Evolutionary conservation across 2,113 vertebrate genomes (phyloP).

Genomic region (Scytalopus superciliaris): DNA sequence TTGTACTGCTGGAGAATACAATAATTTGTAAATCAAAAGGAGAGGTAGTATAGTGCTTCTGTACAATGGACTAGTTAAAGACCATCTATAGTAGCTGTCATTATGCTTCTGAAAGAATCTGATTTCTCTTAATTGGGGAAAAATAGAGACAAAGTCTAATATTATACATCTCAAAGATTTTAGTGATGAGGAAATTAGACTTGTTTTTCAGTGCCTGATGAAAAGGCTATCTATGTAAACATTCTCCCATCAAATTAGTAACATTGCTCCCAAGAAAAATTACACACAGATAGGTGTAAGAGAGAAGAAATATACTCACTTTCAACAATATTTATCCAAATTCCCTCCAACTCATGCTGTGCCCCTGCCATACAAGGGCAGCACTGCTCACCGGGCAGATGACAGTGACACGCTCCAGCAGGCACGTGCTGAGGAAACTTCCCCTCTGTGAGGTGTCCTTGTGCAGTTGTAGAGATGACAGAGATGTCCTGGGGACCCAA

Average conservation of each 20-base stretch:
- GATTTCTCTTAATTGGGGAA: not conserved
- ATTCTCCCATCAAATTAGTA: not conserved
- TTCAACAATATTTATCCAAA: not conserved
- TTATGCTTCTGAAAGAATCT: not conserved
- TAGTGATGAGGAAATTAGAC: not conserved
- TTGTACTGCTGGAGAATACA: not conserved
- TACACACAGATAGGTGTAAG: fast-evolving
- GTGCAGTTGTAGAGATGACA: not conserved
- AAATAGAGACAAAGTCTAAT: not conserved
- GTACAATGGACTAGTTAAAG: not conserved
- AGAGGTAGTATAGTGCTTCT: not conserved
- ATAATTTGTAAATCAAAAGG: not conserved
- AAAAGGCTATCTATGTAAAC: not conserved
- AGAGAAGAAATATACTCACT: not conserved
- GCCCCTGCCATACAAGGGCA: not conserved
- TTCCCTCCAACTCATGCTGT: not conserved
- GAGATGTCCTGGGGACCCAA: not conserved
- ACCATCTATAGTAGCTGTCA: not conserved
- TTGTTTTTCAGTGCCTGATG: not conserved
- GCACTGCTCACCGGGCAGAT: not conserved
- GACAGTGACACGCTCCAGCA: not conserved
- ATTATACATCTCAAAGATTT: not conserved
- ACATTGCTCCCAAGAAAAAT: not conserved
- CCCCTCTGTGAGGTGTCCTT: not conserved
- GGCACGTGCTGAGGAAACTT: not conserved